Base-by-base conservation (phyloP, 2,113 vertebrate species). In the Lasiurus borealis region DNA sequence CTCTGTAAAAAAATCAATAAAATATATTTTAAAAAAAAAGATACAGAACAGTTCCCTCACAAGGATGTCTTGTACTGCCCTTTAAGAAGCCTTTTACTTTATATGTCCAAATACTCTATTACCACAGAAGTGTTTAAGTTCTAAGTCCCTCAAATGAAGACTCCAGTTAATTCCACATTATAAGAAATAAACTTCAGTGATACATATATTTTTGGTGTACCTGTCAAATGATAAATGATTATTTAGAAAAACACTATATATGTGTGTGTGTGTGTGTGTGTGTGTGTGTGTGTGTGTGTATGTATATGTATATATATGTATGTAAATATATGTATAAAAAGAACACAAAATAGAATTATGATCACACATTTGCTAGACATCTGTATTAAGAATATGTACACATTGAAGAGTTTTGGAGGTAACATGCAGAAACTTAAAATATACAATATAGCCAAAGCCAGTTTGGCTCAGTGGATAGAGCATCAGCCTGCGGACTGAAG, bases 61-160 rank as follows among this genome's bases (percentile, higher is more conserved):
- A 85, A 71, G 36, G n/a, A 64, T 54, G 27, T 29, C 62, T 10
- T 36, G 12, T 76, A 36, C n/a, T 29, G 7, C 19, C 29, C 50
- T 94, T 85, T 82, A 93, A 68, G 29, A 77, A 88, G 62, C n/a
- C 83, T 88, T 87, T 87, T 68, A 81, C 62, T 62, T 78, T 72
- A 23, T 57, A 96, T 93, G 40, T 48, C n/a, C 84, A 87, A 88
- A 78, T 76, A 73, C 2, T 52, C 21, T 83, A 85, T 54, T 57
- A 90, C 25, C 34, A 84, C 7, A 40, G 1, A 62, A 76, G 31
- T 80, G 34, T 75, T 81, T 19, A 90, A 84, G 23, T 80, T 92
- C 21, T 76, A 95, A 94, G 36, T 2, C 15, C 21, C 6, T 92
- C 52, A 71, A 64, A 44, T 82, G 31, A 83, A 80, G 54, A 78